Percentiles rank a stretch among this genome's conserved stretches.
These are phyloP conservation scores for Silurus aristotelis DNA, from an alignment of 2,797 vertebrate species.

Conservation along the genomic window DNA sequence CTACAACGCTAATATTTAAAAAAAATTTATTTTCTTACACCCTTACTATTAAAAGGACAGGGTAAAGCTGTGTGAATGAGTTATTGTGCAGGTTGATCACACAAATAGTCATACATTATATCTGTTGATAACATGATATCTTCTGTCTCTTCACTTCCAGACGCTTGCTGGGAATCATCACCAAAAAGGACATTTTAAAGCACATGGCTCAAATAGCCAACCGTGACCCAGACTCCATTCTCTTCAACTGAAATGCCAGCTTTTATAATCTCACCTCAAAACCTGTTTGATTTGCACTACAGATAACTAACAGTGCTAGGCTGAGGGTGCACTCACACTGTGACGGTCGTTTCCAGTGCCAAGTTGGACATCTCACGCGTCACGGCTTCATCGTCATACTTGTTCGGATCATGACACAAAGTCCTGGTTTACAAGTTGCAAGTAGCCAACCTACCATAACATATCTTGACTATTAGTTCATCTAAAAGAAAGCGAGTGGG, in stretches of 20 bases:
- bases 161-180: slow-evolving; percentile 84
- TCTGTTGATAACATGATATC: background rate
- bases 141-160: slow-evolving; percentile 61
- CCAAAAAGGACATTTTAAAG: slow-evolving; percentile 86
- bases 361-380: slow-evolving; percentile 38
- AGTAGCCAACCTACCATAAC: slow-evolving; percentile 31
- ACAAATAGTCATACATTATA: background rate
- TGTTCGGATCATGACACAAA: slow-evolving; percentile 1
- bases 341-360: slow-evolving; percentile 43
- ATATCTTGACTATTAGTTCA: slow-evolving; percentile 37
- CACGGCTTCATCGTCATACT: slow-evolving; percentile 7
- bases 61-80: background rate
- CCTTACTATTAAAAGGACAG: background rate
- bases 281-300: slow-evolving; percentile 55
- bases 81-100: background rate
- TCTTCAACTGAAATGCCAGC: slow-evolving; percentile 77
- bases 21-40: too few relatives aligned
- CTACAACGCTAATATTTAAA: too few relatives aligned
- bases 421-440: slow-evolving; percentile 5
- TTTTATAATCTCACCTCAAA: slow-evolving; percentile 26
- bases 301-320: slow-evolving; percentile 41
- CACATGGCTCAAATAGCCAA: slow-evolving; percentile 87
- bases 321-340: slow-evolving; percentile 50
- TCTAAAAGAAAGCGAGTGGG: background rate
- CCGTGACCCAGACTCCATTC: slow-evolving; percentile 85